Base-by-base conservation (phyloP, 2,113 vertebrate species). In the Lichenostomus cassidix region DNA sequence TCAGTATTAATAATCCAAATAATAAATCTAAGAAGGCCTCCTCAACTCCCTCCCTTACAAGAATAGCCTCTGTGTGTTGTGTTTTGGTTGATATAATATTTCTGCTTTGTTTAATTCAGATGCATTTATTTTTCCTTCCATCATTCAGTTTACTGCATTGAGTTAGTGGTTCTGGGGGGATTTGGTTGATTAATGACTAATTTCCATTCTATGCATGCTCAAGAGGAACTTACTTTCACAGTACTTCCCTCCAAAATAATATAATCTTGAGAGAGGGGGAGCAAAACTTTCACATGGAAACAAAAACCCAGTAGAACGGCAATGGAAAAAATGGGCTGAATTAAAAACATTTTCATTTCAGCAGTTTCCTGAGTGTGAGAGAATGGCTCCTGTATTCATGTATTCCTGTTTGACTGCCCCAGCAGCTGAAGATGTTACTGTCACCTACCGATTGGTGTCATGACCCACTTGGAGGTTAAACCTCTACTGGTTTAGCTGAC, bases 1-100 rank as follows among this genome's bases (percentile, higher is more conserved):
- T 98, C 97, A 97, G 93, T 97, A 96, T 97, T 97, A 97, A 96
- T 97, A 97, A 93, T 89, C 80, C 96, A 94, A 97, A 91, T 97
- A 97, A 97, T 95, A 96, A 82, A 96, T 94, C 92, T 94, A 33
- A 93, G 83, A 83, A 85, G 13, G 21, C 71, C 67, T 82, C n/a
- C 20, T 47, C 41, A 83, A 31, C 67, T 71, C 35, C n/a, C 69
- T 39, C 37, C 56, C 41, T 83, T 59, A 58, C 71, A 71, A 79
- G 64, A 93, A 91, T 52, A 90, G 83, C 73, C 62, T 93, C 15
- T 49, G 15, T 63, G 44, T 58, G 78, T 77, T 94, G n/a, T 91
- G 47, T 89, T 97, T 86, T 75, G 23, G 29, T 76, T 94, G 39
- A 74, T 92, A 69, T 75, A 79, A 91, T 90, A 85, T 79, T 71